phyloP scores from a whole-genome alignment of 1,140 invertebrate species.

The Brevipalpus yothersi region DNA sequence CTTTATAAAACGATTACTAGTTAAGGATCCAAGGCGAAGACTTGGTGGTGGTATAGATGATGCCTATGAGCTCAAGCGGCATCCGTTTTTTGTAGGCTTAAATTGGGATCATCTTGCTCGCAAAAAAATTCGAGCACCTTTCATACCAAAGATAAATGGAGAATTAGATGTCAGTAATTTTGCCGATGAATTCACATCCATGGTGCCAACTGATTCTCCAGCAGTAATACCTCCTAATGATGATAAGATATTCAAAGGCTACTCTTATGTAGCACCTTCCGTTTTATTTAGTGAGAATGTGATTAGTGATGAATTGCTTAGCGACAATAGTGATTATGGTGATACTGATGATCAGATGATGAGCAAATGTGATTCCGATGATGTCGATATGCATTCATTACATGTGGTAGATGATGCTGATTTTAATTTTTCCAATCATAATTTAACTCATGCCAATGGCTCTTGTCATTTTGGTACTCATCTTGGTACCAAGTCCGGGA shows the following conservation, averaged over 20 bases:
- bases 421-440: too few relatives aligned
- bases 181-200: slow-evolving; percentile 78
- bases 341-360: not conserved
- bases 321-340: slow-evolving; percentile 21
- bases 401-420: too few relatives aligned
- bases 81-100: slow-evolving; percentile 51
- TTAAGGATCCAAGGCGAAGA: slow-evolving; percentile 62
- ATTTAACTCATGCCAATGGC: too few relatives aligned
- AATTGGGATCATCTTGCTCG: slow-evolving; percentile 48
- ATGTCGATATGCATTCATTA: not conserved
- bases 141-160: slow-evolving; percentile 47
- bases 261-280: slow-evolving; percentile 83
- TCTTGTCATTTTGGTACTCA: too few relatives aligned
- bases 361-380: not conserved
- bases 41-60: slow-evolving; percentile 71
- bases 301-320: slow-evolving; percentile 34
- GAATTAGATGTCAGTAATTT: slow-evolving; percentile 77
- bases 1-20: slow-evolving; percentile 55
- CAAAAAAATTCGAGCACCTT: slow-evolving; percentile 48
- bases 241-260: slow-evolving; percentile 64
- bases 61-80: slow-evolving; percentile 49
- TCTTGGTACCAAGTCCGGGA: too few relatives aligned
- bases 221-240: slow-evolving; percentile 55
- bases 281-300: slow-evolving; percentile 62
- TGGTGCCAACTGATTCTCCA: slow-evolving; percentile 67